Base-by-base conservation (phyloP, 2,888 invertebrate species). In the Monoplex corrugatus region DNA sequence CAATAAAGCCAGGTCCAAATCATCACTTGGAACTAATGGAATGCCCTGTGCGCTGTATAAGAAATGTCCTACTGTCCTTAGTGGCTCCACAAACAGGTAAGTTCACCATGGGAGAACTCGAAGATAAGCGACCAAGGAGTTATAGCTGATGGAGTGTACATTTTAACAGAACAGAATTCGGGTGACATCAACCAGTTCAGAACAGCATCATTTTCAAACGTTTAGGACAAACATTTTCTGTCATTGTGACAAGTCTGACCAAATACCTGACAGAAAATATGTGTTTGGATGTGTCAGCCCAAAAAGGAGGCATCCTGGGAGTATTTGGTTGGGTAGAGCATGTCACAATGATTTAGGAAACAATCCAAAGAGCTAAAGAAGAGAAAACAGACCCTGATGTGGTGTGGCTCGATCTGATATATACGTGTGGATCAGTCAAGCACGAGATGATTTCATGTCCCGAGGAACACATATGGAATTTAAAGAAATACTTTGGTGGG, bases 331-430 rank as follows among this genome's bases (percentile, higher is more conserved):
- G 8, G 23, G 63, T 68, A 28, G 63, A 68, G n/a, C 23, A 28
- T 28, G 23, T 28, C n/a, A 68, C 63, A 23, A 28, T 68, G 63
- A 68, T 68, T 68, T 68, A n/a, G 32, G 63, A 28, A 23, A n/a
- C 63, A 68, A 68, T 68, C 23, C 63, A 68, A 68, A 68, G 63
- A 68, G 63, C 63, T 23, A 68, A 68, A n/a, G 63, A 23, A 68
- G 63, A 68, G 63, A 68, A 68, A 68, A 68, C 6, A 2, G 28
- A 68, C 63, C 28, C n/a, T 6, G 63, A 68, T n/a, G 63, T 68
- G 28, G 63, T 68, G 28, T 68, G 63, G 63, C 63, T 68, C 23
- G 63, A 68, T 28, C 63, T 68, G 28, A n/a, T n/a, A 16, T 28
- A 68, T 68, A n/a, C 63, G 28, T 68, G n/a, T 28, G 63, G 63